These are phyloP conservation scores for Beris morrisii DNA, from an alignment of 2,888 invertebrate species.

Conservation along the genomic window DNA sequence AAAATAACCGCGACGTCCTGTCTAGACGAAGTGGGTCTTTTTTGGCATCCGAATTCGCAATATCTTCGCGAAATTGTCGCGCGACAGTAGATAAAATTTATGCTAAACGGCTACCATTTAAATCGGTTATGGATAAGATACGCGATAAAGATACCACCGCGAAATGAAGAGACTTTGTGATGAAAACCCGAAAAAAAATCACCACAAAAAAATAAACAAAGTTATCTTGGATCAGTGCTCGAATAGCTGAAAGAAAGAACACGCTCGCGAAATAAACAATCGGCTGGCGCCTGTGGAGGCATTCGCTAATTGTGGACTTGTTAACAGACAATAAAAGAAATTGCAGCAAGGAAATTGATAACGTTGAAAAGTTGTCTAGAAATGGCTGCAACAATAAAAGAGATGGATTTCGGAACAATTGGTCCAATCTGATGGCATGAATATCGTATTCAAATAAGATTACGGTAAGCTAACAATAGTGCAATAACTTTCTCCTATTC, in stretches of 20 bases:
- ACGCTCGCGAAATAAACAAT: background rate
- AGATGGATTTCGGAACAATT: no score
- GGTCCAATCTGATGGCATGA: no score
- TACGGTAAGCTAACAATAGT: no score
- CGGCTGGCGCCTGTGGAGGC: constrained; percentile 14
- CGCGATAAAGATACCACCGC: background rate
- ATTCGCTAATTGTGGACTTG: constrained; percentile 12
- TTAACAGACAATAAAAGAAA: background rate
- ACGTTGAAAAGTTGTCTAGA: no score
- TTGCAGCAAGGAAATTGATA: no score
- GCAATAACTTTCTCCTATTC: no score
- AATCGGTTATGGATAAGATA: constrained; percentile 2
- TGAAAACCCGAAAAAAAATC: background rate
- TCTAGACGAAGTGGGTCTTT: constrained; percentile 32
- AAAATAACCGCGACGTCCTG: constrained; percentile 33
- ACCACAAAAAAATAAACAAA: background rate
- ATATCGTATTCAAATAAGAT: no score
- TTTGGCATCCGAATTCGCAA: constrained; percentile 13
- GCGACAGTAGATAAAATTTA: constrained; percentile 17
- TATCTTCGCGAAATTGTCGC: constrained; percentile 10
- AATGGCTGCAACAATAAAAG: no score
- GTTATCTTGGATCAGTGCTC: background rate
- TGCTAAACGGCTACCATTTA: constrained; percentile 20
- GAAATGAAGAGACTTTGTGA: background rate
- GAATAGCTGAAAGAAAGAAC: no score